A percentile compares a stretch with the other conserved stretches of the same genome.
phyloP scores from a whole-genome alignment of 1,140 invertebrate species.

The Zaprionus capensis region DNA sequence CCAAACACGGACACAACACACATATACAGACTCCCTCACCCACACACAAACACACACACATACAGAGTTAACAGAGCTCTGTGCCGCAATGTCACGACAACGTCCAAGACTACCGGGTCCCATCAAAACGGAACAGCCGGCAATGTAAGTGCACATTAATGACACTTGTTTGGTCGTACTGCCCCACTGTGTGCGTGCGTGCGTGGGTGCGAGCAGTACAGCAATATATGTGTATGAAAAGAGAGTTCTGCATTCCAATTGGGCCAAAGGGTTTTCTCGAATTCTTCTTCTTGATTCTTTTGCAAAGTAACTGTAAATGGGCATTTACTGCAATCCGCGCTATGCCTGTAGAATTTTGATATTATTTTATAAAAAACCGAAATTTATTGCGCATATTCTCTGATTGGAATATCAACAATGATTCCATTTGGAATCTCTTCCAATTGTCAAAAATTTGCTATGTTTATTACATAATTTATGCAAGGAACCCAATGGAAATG shows the following conservation, averaged over 20 bases:
- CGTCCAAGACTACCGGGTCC: slow-evolving; percentile 41
- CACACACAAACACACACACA: slow-evolving; percentile 18
- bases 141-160: slow-evolving; percentile 64
- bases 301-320: background rate
- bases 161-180: slow-evolving; percentile 26
- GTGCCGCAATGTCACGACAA: slow-evolving; percentile 61
- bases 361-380: no score
- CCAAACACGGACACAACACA: slow-evolving; percentile 39
- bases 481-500: background rate
- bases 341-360: no score
- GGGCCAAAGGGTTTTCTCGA: background rate
- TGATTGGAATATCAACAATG: no score
- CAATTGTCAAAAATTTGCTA: background rate
- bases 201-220: slow-evolving; percentile 8
- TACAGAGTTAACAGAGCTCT: slow-evolving; percentile 30
- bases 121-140: slow-evolving; percentile 52
- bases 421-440: background rate
- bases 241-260: background rate
- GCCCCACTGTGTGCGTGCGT: background rate
- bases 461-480: background rate
- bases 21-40: background rate
- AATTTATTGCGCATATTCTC: no score
- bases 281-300: background rate
- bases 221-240: background rate
- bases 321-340: no score